Evolutionary conservation across 2,888 invertebrate species (phyloP), one percentile per base, ranked within the genome.

Genomic region (Cephalotes varians): DNA sequence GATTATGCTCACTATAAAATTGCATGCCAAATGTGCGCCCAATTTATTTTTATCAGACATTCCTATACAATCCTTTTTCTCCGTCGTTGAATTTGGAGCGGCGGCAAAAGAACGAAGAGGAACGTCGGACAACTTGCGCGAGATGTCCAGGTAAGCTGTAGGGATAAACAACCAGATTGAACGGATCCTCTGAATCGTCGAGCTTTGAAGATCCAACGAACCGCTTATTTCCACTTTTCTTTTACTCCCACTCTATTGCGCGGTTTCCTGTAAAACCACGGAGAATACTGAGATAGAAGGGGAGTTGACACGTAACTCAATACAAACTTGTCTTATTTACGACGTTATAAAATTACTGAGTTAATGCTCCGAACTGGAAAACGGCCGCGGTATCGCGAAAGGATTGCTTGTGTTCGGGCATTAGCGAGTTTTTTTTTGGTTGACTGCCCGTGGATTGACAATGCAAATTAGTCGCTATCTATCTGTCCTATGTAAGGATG

Each of bases 271-370:
- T 79, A 71, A 56, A 71, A 79, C 21, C 40, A 25, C 34, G 71
- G 31, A 18, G 77, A 71, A 56, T 65, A 44, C 31, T 40, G 64
- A 73, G 44, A 51, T 62, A 40, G 73, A 67, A 67, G 81, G 83
- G 83, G 60, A 91, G 90, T 92, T 91, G 93, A 93, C 93, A 91
- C 93, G 93, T 94, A 94, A 94, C 93, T 93, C 93, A 91, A 92
- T 93, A 92, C 93, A 91, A 88, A 87, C 87, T 87, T 85, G 91
- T 88, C 91, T 93, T 93, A 90, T 94, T 94, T 94, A 94, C 93
- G 94, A 92, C 89, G 91, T 92, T 93, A 92, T 94, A 94, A 94
- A 94, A 94, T 94, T 93, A 94, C 93, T 90, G 90, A 92, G 91
- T 92, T 93, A 93, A 94, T 93, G 92, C 91, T 92, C 90, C 91